Conservation (phyloP, 2,113 vertebrate genomes). For the Anarhynchus alexandrinus region DNA sequence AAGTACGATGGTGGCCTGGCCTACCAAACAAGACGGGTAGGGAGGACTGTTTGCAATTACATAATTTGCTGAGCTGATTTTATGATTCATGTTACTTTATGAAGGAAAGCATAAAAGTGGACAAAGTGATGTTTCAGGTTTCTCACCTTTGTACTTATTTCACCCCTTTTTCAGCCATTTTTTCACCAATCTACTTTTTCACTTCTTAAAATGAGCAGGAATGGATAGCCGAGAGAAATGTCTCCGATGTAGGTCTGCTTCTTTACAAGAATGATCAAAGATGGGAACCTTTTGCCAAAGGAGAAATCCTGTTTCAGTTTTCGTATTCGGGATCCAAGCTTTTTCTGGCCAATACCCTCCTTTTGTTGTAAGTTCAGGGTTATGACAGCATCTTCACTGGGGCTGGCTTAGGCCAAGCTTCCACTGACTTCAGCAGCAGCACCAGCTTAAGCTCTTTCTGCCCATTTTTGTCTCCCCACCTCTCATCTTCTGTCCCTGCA, state of each 20-base stretch:
- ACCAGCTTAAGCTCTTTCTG: background rate
- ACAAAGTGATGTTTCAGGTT: background rate
- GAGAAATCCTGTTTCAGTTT: background rate
- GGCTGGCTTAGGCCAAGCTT: background rate
- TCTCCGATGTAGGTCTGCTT: background rate
- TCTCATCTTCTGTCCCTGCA: background rate
- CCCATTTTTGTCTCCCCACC: rapidly evolving
- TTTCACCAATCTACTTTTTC: background rate
- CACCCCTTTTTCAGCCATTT: background rate
- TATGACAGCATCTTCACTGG: background rate
- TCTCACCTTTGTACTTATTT: background rate
- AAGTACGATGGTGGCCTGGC: background rate
- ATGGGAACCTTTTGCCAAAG: background rate
- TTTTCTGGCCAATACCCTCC: background rate
- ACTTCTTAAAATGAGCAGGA: background rate
- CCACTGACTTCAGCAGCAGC: background rate
- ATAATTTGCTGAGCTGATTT: background rate
- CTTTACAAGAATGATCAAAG: background rate
- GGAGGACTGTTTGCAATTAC: background rate
- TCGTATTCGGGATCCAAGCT: background rate
- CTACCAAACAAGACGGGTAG: background rate
- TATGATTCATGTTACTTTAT: background rate
- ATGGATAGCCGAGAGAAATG: background rate
- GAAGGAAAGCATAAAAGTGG: background rate
- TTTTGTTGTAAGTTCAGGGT: background rate